Percentiles rank a stretch among this genome's conserved stretches.
Conservation (phyloP, 2,797 vertebrate genomes). For the Acanthiza pusilla region DNA sequence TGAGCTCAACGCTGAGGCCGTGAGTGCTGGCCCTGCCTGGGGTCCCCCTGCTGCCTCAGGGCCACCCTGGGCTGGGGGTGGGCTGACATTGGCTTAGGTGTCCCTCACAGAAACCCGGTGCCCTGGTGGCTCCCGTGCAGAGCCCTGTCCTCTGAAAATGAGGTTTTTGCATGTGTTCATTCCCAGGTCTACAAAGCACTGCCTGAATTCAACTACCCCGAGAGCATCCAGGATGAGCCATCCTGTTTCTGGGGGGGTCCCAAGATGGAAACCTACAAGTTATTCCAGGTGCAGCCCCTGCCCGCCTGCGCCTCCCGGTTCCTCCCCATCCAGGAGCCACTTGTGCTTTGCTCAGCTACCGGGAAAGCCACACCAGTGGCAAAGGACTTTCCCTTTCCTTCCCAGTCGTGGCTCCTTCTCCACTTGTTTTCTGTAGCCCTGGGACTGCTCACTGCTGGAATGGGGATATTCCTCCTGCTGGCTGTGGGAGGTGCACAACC, state of each 20-base stretch:
- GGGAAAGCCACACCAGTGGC: neutral
- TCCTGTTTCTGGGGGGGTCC: accelerated
- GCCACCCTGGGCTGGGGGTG: neutral
- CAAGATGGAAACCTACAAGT: neutral
- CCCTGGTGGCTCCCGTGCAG: neutral
- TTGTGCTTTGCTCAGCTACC: accelerated
- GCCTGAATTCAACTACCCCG: neutral
- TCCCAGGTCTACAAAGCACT: conserved; percentile 4
- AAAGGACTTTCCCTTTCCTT: neutral
- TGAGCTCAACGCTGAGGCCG: conserved; percentile 62
- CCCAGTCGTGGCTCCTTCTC: neutral
- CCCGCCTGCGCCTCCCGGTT: accelerated
- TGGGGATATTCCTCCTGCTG: neutral
- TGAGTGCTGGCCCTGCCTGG: conserved; percentile 45
- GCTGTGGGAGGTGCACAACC: neutral
- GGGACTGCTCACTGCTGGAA: neutral
- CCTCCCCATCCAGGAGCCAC: neutral
- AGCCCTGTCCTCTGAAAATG: neutral
- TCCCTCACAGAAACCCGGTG: accelerated
- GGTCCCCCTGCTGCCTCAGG: neutral
- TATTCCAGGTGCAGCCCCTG: conserved; percentile 8
- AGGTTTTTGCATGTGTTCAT: neutral
- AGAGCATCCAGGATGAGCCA: neutral
- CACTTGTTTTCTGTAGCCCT: neutral
- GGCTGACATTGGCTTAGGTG: neutral